These are phyloP conservation scores for Andrena haemorrhoa DNA, from an alignment of 2,888 invertebrate species.

Conservation along the genomic window DNA sequence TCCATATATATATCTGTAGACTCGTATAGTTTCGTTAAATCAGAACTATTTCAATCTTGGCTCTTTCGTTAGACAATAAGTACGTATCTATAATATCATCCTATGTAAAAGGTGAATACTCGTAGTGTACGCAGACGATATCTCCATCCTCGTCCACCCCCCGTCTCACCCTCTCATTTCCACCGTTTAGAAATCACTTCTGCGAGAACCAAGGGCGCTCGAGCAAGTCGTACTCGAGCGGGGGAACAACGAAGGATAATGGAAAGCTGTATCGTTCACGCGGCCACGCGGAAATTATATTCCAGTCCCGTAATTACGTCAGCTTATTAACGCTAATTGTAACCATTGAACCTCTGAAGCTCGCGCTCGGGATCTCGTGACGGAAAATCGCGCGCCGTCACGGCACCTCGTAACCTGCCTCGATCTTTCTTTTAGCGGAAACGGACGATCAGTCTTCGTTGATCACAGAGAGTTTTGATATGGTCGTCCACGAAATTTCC, in stretches of 20 bases:
- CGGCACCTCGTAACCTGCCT: slow-evolving; percentile 27
- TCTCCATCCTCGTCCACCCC: slow-evolving; percentile 14
- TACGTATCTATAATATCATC: slow-evolving; percentile 33
- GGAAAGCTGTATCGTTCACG: not conserved
- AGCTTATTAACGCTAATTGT: not conserved
- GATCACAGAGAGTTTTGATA: slow-evolving; percentile 84
- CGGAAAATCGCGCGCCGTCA: slow-evolving; percentile 29
- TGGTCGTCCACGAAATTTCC: slow-evolving; percentile 70
- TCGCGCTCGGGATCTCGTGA: not conserved
- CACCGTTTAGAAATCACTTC: not conserved
- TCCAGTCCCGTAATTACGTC: slow-evolving; percentile 5
- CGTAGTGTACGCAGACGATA: slow-evolving; percentile 21
- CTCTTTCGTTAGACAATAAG: slow-evolving; percentile 52
- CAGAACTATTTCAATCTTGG: slow-evolving; percentile 74
- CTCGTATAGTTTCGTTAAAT: slow-evolving; percentile 75
- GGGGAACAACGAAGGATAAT: not conserved
- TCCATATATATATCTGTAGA: slow-evolving; percentile 74
- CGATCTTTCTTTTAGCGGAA: slow-evolving; percentile 51
- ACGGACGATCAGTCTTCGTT: slow-evolving; percentile 82
- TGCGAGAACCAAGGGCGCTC: not conserved
- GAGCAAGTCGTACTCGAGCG: slow-evolving; percentile 6
- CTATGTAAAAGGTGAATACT: slow-evolving; percentile 35
- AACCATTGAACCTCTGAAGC: not conserved
- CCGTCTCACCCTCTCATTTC: slow-evolving; percentile 16
- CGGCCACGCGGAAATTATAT: not conserved